Conservation (phyloP, 2,113 vertebrate genomes). For the Rhinoderma darwinii region DNA sequence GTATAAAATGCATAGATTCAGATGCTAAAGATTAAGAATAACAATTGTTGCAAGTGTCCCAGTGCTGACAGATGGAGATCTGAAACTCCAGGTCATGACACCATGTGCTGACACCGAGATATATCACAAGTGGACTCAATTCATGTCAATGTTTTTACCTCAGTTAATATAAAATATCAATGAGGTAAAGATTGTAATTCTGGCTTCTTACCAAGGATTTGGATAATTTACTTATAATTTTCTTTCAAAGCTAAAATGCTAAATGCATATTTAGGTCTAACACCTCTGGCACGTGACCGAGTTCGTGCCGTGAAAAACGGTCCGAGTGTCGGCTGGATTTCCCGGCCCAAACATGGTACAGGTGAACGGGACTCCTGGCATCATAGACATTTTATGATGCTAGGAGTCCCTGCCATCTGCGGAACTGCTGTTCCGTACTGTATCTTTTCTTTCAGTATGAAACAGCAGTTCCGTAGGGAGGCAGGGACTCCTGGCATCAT, state of each 20-base stretch:
- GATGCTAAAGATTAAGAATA: slow-evolving; percentile 34
- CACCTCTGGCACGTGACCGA: not conserved
- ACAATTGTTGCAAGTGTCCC: slow-evolving; percentile 9
- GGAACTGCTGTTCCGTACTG: too few relatives aligned
- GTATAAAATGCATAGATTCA: slow-evolving; percentile 24
- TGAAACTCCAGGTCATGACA: not conserved
- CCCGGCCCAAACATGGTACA: too few relatives aligned
- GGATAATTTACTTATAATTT: not conserved
- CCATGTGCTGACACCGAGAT: slow-evolving; percentile 31
- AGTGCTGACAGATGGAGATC: slow-evolving; percentile 38
- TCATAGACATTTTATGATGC: too few relatives aligned
- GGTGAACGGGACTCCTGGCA: too few relatives aligned
- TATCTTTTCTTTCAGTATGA: too few relatives aligned
- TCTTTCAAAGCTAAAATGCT: not conserved
- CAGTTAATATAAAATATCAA: not conserved
- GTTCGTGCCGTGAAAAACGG: too few relatives aligned
- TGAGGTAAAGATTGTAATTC: not conserved
- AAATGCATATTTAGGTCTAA: not conserved
- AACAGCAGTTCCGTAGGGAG: too few relatives aligned
- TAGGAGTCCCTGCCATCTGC: too few relatives aligned
- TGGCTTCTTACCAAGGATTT: slow-evolving; percentile 5
- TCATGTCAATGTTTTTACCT: not conserved
- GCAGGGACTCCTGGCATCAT: too few relatives aligned
- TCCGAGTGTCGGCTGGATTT: too few relatives aligned
- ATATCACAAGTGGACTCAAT: not conserved